Percentiles rank a stretch among this genome's conserved stretches.
phyloP scores from a whole-genome alignment of 2,888 invertebrate species.

The Julus scandinavius region DNA sequence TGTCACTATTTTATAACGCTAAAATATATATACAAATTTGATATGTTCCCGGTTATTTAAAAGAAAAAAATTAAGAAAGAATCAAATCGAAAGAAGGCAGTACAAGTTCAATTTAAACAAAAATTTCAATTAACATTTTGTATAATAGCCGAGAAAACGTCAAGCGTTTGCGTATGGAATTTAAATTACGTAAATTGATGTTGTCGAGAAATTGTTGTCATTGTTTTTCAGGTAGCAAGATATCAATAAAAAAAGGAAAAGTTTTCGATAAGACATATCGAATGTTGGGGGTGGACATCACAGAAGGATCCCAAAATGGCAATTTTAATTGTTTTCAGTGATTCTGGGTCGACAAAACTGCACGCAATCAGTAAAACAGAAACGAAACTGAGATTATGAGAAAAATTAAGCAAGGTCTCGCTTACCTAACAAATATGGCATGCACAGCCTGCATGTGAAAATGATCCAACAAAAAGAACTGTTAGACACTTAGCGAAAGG shows the following conservation, averaged over 20 bases:
- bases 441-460: constrained; percentile 56
- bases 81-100: too few relatives aligned
- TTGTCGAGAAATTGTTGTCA: not conserved
- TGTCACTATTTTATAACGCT: too few relatives aligned
- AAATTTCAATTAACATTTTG: too few relatives aligned
- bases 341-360: not conserved
- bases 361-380: not conserved
- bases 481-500: constrained; percentile 50
- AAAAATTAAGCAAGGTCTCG: constrained; percentile 39
- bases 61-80: too few relatives aligned
- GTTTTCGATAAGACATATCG: too few relatives aligned
- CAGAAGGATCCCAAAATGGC: not conserved
- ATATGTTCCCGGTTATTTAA: too few relatives aligned
- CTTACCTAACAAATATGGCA: constrained; percentile 55
- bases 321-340: not conserved
- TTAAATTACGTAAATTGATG: too few relatives aligned
- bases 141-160: too few relatives aligned
- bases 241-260: too few relatives aligned
- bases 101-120: too few relatives aligned
- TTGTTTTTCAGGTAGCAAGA: too few relatives aligned
- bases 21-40: too few relatives aligned
- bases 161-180: not conserved
- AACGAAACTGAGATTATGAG: not conserved
- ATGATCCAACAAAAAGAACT: constrained; percentile 51
- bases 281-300: not conserved